A percentile compares a stretch with the other conserved stretches of the same genome.
Evolutionary conservation across 2,113 vertebrate species (phyloP).

Genomic region (Serinus canaria): DNA sequence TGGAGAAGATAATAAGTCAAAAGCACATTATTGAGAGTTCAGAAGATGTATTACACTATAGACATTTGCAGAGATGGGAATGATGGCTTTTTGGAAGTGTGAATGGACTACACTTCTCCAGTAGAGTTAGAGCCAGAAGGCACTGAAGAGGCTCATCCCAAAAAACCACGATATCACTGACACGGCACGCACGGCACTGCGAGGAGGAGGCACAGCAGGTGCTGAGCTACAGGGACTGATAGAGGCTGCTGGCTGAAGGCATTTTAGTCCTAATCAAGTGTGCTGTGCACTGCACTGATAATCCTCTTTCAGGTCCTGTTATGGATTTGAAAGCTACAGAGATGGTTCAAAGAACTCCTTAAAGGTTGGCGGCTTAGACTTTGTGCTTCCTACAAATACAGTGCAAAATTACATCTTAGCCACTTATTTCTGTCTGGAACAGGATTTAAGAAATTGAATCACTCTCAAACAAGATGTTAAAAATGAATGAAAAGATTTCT

Average conservation of each 20-base stretch:
- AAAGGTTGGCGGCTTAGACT: not conserved
- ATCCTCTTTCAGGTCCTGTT: not conserved
- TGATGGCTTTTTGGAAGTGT: not conserved
- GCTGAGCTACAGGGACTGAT: not conserved
- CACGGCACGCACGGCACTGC: rapidly evolving
- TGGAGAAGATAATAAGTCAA: not conserved
- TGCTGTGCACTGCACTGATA: not conserved
- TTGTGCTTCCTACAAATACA: not conserved
- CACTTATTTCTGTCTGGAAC: not conserved
- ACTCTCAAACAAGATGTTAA: not conserved
- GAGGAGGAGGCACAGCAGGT: rapidly evolving
- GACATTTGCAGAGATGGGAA: not conserved
- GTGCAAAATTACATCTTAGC: not conserved
- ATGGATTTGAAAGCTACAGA: not conserved
- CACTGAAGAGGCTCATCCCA: not conserved
- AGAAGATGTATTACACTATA: not conserved
- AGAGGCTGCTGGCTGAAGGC: not conserved
- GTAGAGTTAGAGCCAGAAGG: not conserved
- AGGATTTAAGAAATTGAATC: not conserved
- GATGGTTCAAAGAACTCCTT: not conserved
- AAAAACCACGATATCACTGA: rapidly evolving
- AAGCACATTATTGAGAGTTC: not conserved
- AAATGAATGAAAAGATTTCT: not conserved
- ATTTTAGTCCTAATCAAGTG: not conserved
- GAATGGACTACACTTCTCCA: not conserved